Base-by-base conservation (phyloP, 2,797 vertebrate genomes). In the Aeoliscus strigatus region DNA sequence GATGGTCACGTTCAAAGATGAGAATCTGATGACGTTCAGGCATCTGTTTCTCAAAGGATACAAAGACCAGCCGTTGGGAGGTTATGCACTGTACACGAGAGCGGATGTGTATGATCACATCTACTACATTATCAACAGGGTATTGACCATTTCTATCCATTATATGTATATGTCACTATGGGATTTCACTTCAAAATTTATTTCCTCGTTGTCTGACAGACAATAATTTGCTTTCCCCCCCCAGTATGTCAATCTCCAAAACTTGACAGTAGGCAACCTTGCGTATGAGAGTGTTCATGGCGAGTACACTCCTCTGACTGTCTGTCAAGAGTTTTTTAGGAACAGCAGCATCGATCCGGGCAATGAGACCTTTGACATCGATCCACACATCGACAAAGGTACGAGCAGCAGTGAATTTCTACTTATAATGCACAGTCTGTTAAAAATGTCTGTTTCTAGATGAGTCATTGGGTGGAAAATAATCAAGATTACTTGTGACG, bases 21-120 rank as follows among this genome's bases (percentile, higher is more conserved):
- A 95, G 57, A 98, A 93, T 62, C 89, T 93, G 11, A 54, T 88
- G 57, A 88, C 93, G 1, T 97, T 99, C 82, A 93, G 90, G 49
- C 90, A 98, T 40, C 86, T 98, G 28, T 98, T 99, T 51, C 83
- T 99, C 26, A 96, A 96, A 87, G 91, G 87, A n/a, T 96, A 92
- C 51, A 77, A 77, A 68, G 90, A 94, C 39, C 85, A 75, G 41
- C 76, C 52, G 31, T 77, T 83, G 15, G 90, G 89, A 27, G 86
- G 76, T 2, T 90, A 92, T 1, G 87, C 91, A 1, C 82, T 99
- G 0, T 96, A 97, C 62, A 93, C 90, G 0, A 90, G 90, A 56
- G 69, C 49, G 1, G 93, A 95, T 1, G 88, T 97, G 6, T 90
- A 92, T 1, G 89, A 92, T 35, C 91, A 94, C 77, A 88, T 97